Evolutionary conservation across 2,113 vertebrate species (phyloP), one percentile per base, ranked within the genome.

Genomic region (Marmota flaviventris): DNA sequence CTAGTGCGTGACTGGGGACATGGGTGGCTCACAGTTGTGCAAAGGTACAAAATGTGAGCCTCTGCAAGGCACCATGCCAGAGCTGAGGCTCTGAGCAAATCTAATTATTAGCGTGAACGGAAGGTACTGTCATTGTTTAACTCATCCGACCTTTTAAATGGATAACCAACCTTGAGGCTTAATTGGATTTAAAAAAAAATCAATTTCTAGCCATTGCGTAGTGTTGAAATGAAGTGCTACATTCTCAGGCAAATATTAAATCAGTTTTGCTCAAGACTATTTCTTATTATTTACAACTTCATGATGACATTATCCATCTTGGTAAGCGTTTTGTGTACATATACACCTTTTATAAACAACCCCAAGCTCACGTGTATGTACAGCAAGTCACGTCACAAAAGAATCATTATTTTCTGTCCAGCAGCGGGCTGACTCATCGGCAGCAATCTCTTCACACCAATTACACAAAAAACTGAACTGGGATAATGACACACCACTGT

Each of bases 101-200:
- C 95, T 97, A 96, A 97, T 97, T 95, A 96, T 97, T 90, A 97
- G 97, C 97, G 81, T 58, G 92, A 96, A 96, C 95, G 45, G 27
- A 95, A 96, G 97, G 96, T 45, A 73, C 95, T 85, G 92, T 96
- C 96, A 92, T 93, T 96, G 85, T 81, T 95, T 97, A 98, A 95
- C 97, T 97, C 94, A 78, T 94, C 92, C 72, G 90, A 97, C 96
- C 97, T 98, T 96, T 97, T 97, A 96, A 97, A 98, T 96, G 97
- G 97, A 97, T 96, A 96, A 98, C 98, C 97, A 97, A 97, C 97
- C 98, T 97, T 97, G 97, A 98, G 96, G 95, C 97, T 96, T 98
- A 98, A 98, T 96, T 97, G 97, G 96, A 98, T 97, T 97, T 89
- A 53, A 72, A 95, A 97, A 53, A 95, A 98, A 96, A 98, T 98